Evolutionary conservation across 2,888 invertebrate species (phyloP).

Genomic region (Nudaria mundana): DNA sequence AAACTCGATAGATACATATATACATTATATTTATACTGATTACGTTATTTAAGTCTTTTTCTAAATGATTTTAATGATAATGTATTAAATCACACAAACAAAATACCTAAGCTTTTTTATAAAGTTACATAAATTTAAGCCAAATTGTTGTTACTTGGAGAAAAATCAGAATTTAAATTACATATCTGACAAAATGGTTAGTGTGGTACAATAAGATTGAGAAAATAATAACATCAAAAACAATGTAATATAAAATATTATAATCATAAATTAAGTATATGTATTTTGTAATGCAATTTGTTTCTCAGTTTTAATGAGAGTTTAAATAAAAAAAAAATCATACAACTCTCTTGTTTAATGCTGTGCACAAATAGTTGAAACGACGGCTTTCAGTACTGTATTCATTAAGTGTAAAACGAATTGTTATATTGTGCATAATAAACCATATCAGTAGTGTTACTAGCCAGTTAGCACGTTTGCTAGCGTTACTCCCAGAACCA

Average conservation of each 20-base stretch:
- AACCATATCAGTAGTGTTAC: conserved; percentile 60
- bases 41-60: conserved; percentile 44
- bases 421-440: conserved; percentile 72
- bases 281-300: conserved; percentile 78
- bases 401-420: conserved; percentile 57
- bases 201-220: conserved; percentile 79
- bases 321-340: conserved; percentile 58
- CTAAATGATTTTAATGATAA: conserved; percentile 53
- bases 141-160: conserved; percentile 78
- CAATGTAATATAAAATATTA: conserved; percentile 76
- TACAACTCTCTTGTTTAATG: conserved; percentile 63
- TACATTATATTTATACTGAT: too few relatives aligned
- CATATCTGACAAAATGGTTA: conserved; percentile 82
- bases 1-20: conserved; percentile 35
- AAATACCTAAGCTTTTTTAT: conserved; percentile 56
- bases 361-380: conserved; percentile 73
- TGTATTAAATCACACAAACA: conserved; percentile 49
- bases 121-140: conserved; percentile 65
- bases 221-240: conserved; percentile 71
- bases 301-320: conserved; percentile 77
- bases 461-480: conserved; percentile 40
- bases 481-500: conserved; percentile 23
- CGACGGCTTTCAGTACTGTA: conserved; percentile 63
- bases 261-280: conserved; percentile 78
- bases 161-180: conserved; percentile 80